Evolutionary conservation across 2,797 vertebrate genomes (phyloP).

Genomic region (Netta rufina): DNA sequence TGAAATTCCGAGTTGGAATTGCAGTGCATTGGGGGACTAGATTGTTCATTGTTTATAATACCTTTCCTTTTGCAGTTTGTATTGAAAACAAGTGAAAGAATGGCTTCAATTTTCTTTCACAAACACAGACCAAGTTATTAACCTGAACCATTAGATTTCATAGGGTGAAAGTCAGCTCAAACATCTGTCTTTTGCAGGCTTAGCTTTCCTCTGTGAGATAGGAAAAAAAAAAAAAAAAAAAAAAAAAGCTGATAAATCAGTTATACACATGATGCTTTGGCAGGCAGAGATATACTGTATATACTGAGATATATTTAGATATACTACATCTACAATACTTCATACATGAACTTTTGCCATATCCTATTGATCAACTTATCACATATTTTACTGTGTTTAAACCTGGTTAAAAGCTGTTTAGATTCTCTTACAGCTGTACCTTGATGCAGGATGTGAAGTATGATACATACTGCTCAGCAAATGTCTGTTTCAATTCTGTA

Average conservation of each 20-base stretch:
- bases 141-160: conserved; percentile 61
- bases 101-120: conserved; percentile 73
- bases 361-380: neutral
- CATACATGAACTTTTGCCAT: neutral
- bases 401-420: too few relatives aligned
- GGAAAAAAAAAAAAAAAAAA: neutral
- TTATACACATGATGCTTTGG: neutral
- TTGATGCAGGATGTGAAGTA: too few relatives aligned
- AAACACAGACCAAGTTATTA: conserved; percentile 72
- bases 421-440: too few relatives aligned
- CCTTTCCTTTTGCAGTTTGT: conserved; percentile 53
- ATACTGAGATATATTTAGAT: too few relatives aligned
- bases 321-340: neutral
- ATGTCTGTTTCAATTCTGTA: too few relatives aligned
- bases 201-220: neutral
- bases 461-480: too few relatives aligned
- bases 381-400: neutral
- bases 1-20: conserved; percentile 65
- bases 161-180: conserved; percentile 49
- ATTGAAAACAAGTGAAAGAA: conserved; percentile 70
- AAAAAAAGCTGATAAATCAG: neutral
- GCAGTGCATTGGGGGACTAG: conserved; percentile 4
- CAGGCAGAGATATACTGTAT: neutral
- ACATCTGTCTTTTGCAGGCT: conserved; percentile 28
- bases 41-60: conserved; percentile 69